Evolutionary conservation across 2,113 vertebrate genomes (phyloP), one percentile per base, ranked within the genome.

Genomic region (Colaptes auratus): DNA sequence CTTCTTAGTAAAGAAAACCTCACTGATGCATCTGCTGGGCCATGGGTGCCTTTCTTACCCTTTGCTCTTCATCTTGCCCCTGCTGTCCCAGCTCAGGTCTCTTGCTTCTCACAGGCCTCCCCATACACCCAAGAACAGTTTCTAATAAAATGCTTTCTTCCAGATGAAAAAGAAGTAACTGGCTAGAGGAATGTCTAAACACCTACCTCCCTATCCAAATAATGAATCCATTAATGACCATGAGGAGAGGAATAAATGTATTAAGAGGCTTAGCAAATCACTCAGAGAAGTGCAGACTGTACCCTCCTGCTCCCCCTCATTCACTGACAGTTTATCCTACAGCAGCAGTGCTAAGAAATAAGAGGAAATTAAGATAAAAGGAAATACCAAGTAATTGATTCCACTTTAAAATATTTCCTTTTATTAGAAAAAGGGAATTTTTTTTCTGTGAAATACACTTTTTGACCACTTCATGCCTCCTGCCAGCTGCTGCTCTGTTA

Each of bases 191-290:
- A 64, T 0, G 1, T 30, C 74, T 79, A n/a, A 6, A 33, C 30
- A 90, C 25, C 59, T 72, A 59, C 55, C 48, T 59, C 56, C 24
- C 31, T 78, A 46, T 48, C 19, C 87, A 91, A 93, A 82, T 28
- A 93, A 94, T 39, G 20, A 65, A 63, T 39, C 42, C 33, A 77
- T 64, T 93, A 86, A 93, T 9, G 58, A 91, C 58, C 69, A 9
- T 1, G 24, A 93, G 35, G 31, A 92, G 60, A 96, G 53, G 46
- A 91, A 93, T 78, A 95, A 84, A 84, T 31, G 46, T 72, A 94
- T 92, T 92, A 88, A 93, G 90, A 90, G 42, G 76, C 82, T 95
- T 89, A 88, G 81, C 31, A 95, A 92, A 82, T 84, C 88, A 78
- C 24, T 70, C 59, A 15, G 16, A 73, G 48, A 78, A 92, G 64